Percentiles rank a stretch among this genome's conserved stretches.
These are phyloP conservation scores for Xestia ashworthii DNA, from an alignment of 2,888 invertebrate genomes.

Conservation along the genomic window DNA sequence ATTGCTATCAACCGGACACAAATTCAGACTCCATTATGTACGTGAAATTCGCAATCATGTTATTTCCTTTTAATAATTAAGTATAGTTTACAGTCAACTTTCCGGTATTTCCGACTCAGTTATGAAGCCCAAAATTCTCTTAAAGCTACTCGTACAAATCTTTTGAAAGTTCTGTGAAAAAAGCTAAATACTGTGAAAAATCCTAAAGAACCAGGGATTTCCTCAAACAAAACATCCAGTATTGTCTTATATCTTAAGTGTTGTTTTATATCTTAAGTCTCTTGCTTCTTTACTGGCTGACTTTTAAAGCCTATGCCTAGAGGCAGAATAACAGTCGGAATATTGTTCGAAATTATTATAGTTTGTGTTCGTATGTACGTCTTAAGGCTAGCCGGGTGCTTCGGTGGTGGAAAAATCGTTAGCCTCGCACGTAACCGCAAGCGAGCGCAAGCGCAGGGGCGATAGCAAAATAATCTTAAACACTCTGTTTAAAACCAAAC, in stretches of 20 bases:
- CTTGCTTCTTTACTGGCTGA: neutral
- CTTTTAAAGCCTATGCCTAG: neutral
- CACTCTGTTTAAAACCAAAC: no score
- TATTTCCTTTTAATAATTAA: neutral
- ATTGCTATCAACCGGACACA: neutral
- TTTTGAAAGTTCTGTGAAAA: neutral
- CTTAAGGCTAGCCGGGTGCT: slow-evolving; percentile 70
- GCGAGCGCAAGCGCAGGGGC: slow-evolving; percentile 69
- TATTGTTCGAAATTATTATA: slow-evolving; percentile 6
- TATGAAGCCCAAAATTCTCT: neutral
- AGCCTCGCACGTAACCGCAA: slow-evolving; percentile 82
- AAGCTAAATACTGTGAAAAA: neutral
- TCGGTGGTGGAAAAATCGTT: slow-evolving; percentile 84
- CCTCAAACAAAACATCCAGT: neutral
- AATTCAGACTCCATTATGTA: neutral
- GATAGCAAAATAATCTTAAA: slow-evolving; percentile 71
- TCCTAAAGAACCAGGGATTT: neutral
- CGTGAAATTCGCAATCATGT: neutral
- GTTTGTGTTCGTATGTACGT: slow-evolving; percentile 68
- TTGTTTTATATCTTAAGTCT: no score
- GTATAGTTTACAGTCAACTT: neutral
- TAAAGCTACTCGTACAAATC: neutral
- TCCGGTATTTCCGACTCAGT: neutral
- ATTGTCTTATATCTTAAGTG: no score
- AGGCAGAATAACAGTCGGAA: neutral